Base-by-base conservation (phyloP, 2,113 vertebrate genomes). In the Leptodactylus fuscus region DNA sequence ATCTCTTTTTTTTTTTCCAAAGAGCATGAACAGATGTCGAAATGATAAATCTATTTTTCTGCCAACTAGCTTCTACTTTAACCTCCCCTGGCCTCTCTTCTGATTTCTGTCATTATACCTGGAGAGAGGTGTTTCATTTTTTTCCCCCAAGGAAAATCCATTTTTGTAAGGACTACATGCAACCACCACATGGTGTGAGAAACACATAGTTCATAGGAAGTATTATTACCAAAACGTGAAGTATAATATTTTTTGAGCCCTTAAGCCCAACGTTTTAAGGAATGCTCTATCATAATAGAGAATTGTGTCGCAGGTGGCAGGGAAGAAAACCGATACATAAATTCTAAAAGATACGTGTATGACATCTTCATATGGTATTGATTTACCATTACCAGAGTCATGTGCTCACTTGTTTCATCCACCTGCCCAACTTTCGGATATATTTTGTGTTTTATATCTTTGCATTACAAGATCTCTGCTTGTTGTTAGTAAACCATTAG, bases 11-110 rank as follows among this genome's bases (percentile, higher is more conserved):
- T n/a, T 34, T 76, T 76, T 24, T 2, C 9, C 4, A 1, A 20
- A 36, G 22, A 78, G 53, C 51, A 32, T 36, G 75, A 58, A 36
- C 51, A 78, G 75, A 55, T 58, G 75, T 78, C 75, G 32, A 58
- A 34, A 78, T 58, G 75, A 78, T 78, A 58, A 58, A 78, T 78
- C 75, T 78, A 78, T 78, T 78, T 78, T 38, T 78, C 75, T 58
- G 48, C 46, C 74, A 49, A 36, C 74, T 32, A n/a, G 51, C 51
- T 78, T 55, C 75, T 55, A 58, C 11, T 58, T 78, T 78, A 78
- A 58, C 75, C 51, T 78, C 51, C 75, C 53, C 49, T 51, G 75
- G 29, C 75, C 75, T 58, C 32, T 78, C 49, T 7, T 78, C 18
- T 78, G 75, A 78, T 78, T 78, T 78, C 75, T n/a, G 32, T 58